Percentiles rank a stretch among this genome's conserved stretches.
Conservation (phyloP, 2,113 vertebrate species). For the Atrichornis clamosus region DNA sequence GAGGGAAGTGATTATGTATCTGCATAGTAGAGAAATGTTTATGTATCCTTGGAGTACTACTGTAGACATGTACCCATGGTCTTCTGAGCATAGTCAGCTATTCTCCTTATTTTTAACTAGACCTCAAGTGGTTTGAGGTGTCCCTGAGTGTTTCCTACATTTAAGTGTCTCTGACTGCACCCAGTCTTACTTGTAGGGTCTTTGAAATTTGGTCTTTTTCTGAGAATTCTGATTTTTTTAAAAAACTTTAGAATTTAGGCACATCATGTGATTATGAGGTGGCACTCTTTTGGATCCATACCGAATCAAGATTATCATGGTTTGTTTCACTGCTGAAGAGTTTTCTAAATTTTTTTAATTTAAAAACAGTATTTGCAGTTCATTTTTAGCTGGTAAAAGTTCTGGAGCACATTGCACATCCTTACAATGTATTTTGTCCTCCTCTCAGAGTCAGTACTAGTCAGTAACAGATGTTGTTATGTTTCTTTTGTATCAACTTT, state of each 20-base stretch:
- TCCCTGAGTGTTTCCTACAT: not conserved
- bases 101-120: rapidly evolving
- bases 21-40: not conserved
- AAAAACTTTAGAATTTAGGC: not conserved
- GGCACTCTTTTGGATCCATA: not conserved
- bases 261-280: not conserved
- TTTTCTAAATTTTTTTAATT: not conserved
- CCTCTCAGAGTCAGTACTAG: not conserved
- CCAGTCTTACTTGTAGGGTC: not conserved
- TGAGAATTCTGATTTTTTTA: not conserved
- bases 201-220: not conserved
- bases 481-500: constrained; percentile 12
- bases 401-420: not conserved
- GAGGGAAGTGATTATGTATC: not conserved
- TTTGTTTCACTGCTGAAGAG: not conserved
- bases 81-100: not conserved
- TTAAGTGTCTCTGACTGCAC: not conserved
- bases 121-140: not conserved
- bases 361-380: not conserved
- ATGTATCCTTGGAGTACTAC: not conserved
- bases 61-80: rapidly evolving
- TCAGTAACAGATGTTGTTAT: constrained; percentile 25
- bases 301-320: rapidly evolving
- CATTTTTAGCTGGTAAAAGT: not conserved
- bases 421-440: not conserved